phyloP scores from a whole-genome alignment of 2,888 invertebrate species.

The Acanthosepion esculentum region DNA sequence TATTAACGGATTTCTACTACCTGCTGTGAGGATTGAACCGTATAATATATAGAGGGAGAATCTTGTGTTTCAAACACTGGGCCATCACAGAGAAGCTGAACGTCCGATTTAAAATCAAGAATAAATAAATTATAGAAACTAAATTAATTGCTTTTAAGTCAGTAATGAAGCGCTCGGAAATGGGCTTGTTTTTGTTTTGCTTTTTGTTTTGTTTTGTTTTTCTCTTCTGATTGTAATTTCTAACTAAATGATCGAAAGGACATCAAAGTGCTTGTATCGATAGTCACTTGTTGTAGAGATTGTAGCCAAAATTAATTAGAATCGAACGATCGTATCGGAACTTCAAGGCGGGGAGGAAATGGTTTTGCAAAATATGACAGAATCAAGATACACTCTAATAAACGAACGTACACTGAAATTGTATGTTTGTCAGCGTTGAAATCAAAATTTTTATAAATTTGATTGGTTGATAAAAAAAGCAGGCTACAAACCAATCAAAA shows the following conservation, averaged over 20 bases:
- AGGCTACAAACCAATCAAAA: not conserved
- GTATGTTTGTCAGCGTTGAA: not conserved
- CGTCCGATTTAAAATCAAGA: not conserved
- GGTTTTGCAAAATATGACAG: not conserved
- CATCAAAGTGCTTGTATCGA: not conserved
- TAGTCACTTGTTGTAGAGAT: not conserved
- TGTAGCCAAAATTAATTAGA: not conserved
- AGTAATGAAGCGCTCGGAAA: not conserved
- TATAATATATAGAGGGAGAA: not conserved
- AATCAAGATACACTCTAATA: not conserved
- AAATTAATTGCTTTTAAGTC: not conserved
- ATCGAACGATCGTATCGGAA: not conserved
- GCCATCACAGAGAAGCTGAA: not conserved
- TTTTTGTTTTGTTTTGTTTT: not conserved
- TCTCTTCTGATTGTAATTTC: too few relatives aligned
- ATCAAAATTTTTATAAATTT: not conserved
- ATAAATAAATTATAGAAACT: not conserved
- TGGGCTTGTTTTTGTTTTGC: not conserved
- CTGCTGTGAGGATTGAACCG: too few relatives aligned
- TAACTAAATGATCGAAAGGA: not conserved
- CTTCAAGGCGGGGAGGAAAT: not conserved
- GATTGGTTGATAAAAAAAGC: not conserved
- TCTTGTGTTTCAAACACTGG: not conserved
- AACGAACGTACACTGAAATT: not conserved
- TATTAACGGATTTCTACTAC: too few relatives aligned